These are phyloP conservation scores for Bombyx huttoni DNA, from an alignment of 2,888 invertebrate species.

Conservation along the genomic window DNA sequence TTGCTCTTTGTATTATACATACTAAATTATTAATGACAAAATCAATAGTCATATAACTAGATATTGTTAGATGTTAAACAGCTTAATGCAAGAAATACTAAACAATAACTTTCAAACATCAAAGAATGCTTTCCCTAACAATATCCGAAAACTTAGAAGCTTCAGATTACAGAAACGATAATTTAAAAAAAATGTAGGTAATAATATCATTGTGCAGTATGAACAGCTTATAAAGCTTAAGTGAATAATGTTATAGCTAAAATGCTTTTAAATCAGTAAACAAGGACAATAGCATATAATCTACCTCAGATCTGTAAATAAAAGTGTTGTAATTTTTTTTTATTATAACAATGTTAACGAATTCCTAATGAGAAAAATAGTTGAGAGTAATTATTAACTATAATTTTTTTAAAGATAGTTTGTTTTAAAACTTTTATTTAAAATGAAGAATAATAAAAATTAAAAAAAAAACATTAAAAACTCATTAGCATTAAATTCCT, in stretches of 20 bases:
- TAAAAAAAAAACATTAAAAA: background rate
- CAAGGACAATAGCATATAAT: background rate
- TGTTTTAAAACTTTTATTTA: too few relatives aligned
- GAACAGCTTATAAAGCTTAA: background rate
- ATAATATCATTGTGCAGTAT: background rate
- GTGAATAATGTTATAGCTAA: background rate
- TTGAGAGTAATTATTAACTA: too few relatives aligned
- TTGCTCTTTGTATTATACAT: slow-evolving; percentile 24
- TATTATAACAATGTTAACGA: too few relatives aligned
- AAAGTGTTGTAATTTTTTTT: too few relatives aligned
- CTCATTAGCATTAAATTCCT: background rate
- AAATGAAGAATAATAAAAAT: too few relatives aligned
- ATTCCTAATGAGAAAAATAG: too few relatives aligned
- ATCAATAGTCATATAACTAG: slow-evolving; percentile 13
- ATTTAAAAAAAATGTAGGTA: background rate
- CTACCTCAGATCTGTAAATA: background rate
- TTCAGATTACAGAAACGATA: background rate
- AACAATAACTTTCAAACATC: background rate
- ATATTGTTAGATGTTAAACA: slow-evolving; percentile 20
- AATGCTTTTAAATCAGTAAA: background rate
- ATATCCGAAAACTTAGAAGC: background rate
- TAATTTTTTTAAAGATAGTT: too few relatives aligned
- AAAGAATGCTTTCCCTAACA: background rate
- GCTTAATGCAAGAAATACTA: slow-evolving; percentile 17
- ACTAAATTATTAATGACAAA: slow-evolving; percentile 13